Evolutionary conservation across 2,113 vertebrate species (phyloP).

Genomic region (Sinocyclocheilus anophthalmus): DNA sequence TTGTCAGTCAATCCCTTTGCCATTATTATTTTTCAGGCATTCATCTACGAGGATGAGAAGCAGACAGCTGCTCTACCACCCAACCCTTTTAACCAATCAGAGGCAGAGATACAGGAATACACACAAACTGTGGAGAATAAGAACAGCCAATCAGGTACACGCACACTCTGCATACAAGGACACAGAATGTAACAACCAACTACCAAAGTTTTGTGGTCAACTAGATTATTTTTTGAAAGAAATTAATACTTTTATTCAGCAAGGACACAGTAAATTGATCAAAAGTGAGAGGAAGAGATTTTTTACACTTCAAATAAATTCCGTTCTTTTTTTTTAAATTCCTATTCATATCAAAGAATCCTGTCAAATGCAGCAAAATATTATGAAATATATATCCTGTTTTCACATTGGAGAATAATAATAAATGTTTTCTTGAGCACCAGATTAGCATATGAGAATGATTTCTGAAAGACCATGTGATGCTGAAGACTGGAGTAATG

Average conservation of each 20-base stretch:
- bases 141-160: slow-evolving; percentile 28
- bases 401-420: not conserved
- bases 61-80: slow-evolving; percentile 84
- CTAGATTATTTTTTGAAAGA: too few species aligned
- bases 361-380: not conserved
- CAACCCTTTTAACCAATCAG: slow-evolving; percentile 90
- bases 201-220: not conserved
- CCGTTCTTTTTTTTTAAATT: not conserved
- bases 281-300: not conserved
- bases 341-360: not conserved
- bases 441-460: not conserved
- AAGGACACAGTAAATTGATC: not conserved
- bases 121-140: slow-evolving; percentile 81
- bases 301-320: not conserved
- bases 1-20: not conserved
- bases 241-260: not conserved
- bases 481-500: not conserved
- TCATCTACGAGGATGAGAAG: slow-evolving; percentile 87
- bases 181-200: not conserved
- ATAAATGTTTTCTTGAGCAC: not conserved
- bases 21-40: slow-evolving; percentile 72
- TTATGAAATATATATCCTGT: not conserved
- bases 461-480: not conserved
- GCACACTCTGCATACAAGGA: not conserved
- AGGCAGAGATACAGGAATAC: slow-evolving; percentile 87